These are phyloP conservation scores for Hipposideros armiger DNA, from an alignment of 2,113 vertebrate species.

Conservation along the genomic window DNA sequence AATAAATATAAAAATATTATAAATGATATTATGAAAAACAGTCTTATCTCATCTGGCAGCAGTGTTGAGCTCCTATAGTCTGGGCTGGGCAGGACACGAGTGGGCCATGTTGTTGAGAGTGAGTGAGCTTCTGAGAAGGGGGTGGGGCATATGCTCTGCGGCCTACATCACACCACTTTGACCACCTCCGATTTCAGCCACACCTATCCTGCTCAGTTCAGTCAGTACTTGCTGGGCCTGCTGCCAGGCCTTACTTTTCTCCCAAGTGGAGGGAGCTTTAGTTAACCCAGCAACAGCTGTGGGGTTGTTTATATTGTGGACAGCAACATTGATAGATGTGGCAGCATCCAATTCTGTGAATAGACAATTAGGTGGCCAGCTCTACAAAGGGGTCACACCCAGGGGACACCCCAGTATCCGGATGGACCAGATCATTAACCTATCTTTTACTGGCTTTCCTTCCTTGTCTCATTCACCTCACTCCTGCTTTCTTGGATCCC, in stretches of 20 bases:
- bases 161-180: neutral
- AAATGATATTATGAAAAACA: neutral
- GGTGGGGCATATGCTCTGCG: neutral
- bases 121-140: neutral
- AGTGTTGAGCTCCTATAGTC: neutral
- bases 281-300: neutral
- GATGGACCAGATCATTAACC: neutral
- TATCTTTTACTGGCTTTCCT: neutral
- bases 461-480: neutral
- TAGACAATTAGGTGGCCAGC: neutral
- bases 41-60: neutral
- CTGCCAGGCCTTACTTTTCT: neutral
- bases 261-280: neutral
- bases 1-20: neutral
- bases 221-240: neutral
- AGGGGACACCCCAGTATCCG: too few relatives aligned
- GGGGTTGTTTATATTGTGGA: neutral
- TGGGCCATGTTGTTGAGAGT: neutral
- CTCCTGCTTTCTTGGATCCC: neutral
- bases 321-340: neutral
- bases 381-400: neutral
- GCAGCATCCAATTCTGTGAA: neutral
- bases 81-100: neutral
- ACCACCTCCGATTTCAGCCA: neutral
- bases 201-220: neutral